phyloP scores from a whole-genome alignment of 2,797 vertebrate genomes.

The Peromyscus attwateri region DNA sequence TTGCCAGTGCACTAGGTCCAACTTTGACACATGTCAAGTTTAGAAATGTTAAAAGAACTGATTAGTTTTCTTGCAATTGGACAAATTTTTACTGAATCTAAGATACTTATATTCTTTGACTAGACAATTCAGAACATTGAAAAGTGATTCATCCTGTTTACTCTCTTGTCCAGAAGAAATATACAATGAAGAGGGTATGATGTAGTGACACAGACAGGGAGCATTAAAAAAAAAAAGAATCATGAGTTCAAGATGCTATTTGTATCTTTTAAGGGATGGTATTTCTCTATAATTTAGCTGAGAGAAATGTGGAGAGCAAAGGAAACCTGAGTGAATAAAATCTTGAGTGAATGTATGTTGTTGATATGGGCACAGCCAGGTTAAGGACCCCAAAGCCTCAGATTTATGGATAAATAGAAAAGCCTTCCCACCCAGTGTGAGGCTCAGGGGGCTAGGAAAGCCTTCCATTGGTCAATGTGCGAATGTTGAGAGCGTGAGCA shows the following conservation, averaged over 20 bases:
- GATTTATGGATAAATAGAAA: neutral
- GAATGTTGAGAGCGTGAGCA: neutral
- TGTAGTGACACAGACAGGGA: neutral
- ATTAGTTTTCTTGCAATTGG: conserved; percentile 17
- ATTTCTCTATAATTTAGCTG: conserved; percentile 35
- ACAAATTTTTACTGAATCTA: neutral
- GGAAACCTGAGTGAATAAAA: neutral
- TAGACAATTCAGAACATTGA: neutral
- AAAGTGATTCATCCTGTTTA: conserved; percentile 11
- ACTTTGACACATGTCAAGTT: conserved; percentile 25
- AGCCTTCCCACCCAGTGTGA: neutral
- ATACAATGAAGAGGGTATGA: neutral
- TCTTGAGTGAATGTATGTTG: neutral
- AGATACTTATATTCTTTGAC: neutral
- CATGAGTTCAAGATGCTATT: neutral
- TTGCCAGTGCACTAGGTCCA: neutral
- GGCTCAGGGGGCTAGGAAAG: neutral
- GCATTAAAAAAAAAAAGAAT: neutral
- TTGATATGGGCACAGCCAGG: neutral
- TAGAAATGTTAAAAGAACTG: conserved; percentile 34
- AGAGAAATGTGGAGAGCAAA: neutral
- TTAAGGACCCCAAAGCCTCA: neutral
- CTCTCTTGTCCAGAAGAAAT: neutral
- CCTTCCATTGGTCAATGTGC: neutral
- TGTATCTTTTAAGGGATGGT: neutral